These are phyloP conservation scores for Drusus annulatus DNA, from an alignment of 1,140 invertebrate species.

Conservation along the genomic window DNA sequence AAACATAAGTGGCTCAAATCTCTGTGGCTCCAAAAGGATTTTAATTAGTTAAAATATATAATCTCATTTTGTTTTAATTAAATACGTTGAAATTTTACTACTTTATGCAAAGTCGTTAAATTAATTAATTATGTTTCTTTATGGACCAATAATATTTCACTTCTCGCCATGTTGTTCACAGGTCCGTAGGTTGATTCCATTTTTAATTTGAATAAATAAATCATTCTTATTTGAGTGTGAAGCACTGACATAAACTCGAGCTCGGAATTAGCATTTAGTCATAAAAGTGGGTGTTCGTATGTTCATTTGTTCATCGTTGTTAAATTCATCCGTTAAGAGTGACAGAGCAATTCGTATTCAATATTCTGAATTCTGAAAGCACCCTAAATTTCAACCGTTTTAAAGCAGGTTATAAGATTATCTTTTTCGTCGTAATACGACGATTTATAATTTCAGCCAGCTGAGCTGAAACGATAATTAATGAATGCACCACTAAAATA, in stretches of 20 bases:
- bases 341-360: too few relatives aligned
- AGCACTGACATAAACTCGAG: too few relatives aligned
- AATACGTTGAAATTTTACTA: background rate
- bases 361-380: too few relatives aligned
- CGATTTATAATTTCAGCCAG: too few relatives aligned
- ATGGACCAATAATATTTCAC: slow-evolving; percentile 3
- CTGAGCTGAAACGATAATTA: too few relatives aligned
- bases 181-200: background rate
- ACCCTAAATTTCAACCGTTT: too few relatives aligned
- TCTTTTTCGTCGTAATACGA: too few relatives aligned
- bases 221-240: background rate
- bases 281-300: background rate
- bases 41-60: background rate
- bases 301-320: too few relatives aligned
- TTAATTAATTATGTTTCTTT: background rate
- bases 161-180: background rate
- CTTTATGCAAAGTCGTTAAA: background rate
- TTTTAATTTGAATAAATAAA: slow-evolving; percentile 8
- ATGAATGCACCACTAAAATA: background rate
- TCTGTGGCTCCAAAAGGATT: background rate
- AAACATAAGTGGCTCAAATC: background rate
- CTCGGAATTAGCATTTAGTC: background rate
- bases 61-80: background rate
- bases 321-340: too few relatives aligned
- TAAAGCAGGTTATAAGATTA: too few relatives aligned